Evolutionary conservation across 2,797 vertebrate genomes (phyloP).

Genomic region (Caiman crocodilus): DNA sequence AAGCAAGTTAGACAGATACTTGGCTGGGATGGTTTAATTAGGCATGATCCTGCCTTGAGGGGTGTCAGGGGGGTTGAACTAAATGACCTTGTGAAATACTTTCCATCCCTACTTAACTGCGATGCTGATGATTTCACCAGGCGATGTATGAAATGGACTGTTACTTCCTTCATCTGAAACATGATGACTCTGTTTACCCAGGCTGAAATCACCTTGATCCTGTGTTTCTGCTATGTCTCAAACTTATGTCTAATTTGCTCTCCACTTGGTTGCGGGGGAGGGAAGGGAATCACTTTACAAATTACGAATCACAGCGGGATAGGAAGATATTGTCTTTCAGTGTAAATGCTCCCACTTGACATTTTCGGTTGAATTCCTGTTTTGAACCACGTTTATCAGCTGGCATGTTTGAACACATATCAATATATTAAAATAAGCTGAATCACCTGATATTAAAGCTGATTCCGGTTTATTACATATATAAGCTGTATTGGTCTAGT

Average conservation of each 20-base stretch:
- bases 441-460: too few species aligned
- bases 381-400: neutral
- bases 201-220: neutral
- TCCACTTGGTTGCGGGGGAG: neutral
- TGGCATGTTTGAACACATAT: too few species aligned
- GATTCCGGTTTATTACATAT: neutral
- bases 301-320: slow-evolving; percentile 15
- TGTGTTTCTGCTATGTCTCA: neutral
- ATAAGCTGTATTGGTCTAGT: slow-evolving; percentile 40
- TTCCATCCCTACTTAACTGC: too few species aligned
- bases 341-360: neutral
- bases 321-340: neutral
- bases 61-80: too few species aligned
- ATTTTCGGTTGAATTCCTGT: neutral
- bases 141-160: neutral
- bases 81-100: too few species aligned
- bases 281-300: neutral
- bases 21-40: too few species aligned
- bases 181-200: neutral
- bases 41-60: too few species aligned
- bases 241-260: slow-evolving; percentile 7
- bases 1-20: too few species aligned
- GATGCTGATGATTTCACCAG: too few species aligned
- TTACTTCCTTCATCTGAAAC: neutral
- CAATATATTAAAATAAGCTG: too few species aligned